A percentile compares a stretch with the other conserved stretches of the same genome.
Evolutionary conservation across 2,888 invertebrate species (phyloP).

Genomic region (Catonia carolina): DNA sequence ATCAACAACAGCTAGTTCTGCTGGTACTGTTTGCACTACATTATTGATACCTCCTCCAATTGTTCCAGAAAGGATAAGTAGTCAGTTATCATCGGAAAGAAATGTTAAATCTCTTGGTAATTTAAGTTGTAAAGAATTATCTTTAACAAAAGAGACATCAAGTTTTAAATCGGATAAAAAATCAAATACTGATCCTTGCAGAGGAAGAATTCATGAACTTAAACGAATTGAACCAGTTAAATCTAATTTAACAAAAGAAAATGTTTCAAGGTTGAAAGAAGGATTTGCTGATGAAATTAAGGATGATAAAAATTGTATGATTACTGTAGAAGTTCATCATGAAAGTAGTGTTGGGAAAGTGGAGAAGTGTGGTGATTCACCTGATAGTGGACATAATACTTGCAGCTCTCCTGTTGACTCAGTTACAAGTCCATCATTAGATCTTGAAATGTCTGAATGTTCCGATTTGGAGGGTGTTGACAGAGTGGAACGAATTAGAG

Average conservation of each 20-base stretch:
- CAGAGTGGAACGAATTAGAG: constrained; percentile 74
- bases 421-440: constrained; percentile 61
- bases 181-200: constrained; percentile 26
- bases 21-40: constrained; percentile 83
- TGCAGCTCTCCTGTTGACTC: constrained; percentile 71
- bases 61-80: constrained; percentile 73
- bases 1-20: constrained; percentile 83
- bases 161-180: constrained; percentile 32
- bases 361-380: constrained; percentile 56
- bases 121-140: constrained; percentile 14
- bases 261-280: constrained; percentile 29
- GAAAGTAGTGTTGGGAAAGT: constrained; percentile 29
- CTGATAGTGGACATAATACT: constrained; percentile 74
- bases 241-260: constrained; percentile 31
- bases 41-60: constrained; percentile 66
- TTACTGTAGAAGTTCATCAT: constrained; percentile 41
- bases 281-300: neutral
- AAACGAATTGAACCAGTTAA: constrained; percentile 25
- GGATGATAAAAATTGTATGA: constrained; percentile 30
- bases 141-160: constrained; percentile 29
- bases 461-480: constrained; percentile 84
- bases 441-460: constrained; percentile 79
- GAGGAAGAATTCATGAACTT: constrained; percentile 25
- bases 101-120: constrained; percentile 26
- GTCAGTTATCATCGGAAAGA: constrained; percentile 33